Percentiles rank a stretch among this genome's conserved stretches.
Conservation (phyloP, 2,113 vertebrate species). For the Bufo gargarizans region DNA sequence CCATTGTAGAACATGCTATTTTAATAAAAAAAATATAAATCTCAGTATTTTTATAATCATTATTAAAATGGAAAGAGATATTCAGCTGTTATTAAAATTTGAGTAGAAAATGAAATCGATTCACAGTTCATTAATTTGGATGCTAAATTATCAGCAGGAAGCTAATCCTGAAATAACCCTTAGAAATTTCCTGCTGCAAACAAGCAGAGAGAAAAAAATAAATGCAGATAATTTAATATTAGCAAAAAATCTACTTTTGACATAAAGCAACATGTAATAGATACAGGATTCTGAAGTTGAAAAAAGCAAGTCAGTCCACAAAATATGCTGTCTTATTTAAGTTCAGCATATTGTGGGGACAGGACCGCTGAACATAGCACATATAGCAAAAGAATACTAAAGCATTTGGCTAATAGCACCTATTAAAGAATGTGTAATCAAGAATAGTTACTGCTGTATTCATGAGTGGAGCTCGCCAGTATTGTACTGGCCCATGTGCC, state of each 20-base stretch:
- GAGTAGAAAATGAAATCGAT: constrained; percentile 21
- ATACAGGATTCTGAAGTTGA: background rate
- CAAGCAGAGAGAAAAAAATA: background rate
- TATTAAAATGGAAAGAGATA: constrained; percentile 17
- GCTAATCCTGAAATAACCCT: constrained; percentile 10
- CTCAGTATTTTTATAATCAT: background rate
- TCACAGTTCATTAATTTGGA: constrained; percentile 17
- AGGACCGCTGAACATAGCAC: too few species aligned
- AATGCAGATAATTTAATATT: constrained; percentile 25
- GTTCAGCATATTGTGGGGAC: too few species aligned
- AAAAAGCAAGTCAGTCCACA: background rate
- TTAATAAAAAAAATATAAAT: too few species aligned
- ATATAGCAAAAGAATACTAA: too few species aligned
- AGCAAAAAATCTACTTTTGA: background rate
- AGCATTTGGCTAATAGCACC: too few species aligned
- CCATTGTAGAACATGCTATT: background rate
- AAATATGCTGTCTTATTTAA: background rate
- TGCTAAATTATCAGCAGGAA: constrained; percentile 21
- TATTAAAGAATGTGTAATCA: too few species aligned
- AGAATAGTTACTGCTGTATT: too few species aligned
- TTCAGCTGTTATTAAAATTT: constrained; percentile 14
- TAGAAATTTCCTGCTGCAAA: background rate
- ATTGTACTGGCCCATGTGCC: too few species aligned
- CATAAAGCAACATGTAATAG: background rate
- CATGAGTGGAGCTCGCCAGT: too few species aligned